phyloP scores from a whole-genome alignment of 2,888 invertebrate species.

The Tryphoninae sp. region DNA sequence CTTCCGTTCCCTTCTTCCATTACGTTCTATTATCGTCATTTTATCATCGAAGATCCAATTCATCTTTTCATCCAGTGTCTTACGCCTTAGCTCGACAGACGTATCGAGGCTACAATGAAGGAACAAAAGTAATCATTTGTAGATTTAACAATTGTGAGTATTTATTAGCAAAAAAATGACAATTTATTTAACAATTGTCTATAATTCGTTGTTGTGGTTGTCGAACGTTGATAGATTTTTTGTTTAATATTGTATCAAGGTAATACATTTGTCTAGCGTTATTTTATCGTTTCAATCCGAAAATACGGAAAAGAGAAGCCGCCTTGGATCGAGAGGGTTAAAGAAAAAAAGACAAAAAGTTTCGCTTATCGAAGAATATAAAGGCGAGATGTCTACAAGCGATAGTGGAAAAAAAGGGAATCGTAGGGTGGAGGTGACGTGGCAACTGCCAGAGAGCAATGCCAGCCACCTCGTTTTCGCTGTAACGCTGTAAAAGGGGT shows the following conservation, averaged over 20 bases:
- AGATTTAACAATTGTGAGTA: no score
- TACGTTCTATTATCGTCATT: not conserved
- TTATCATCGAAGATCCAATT: not conserved
- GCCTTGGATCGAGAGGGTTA: slow-evolving; percentile 1
- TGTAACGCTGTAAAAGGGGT: slow-evolving; percentile 53
- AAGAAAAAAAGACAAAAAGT: not conserved
- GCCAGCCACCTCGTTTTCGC: slow-evolving; percentile 59
- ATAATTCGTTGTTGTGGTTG: no score
- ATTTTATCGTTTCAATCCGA: not conserved
- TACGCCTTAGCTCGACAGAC: no score
- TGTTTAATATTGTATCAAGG: no score
- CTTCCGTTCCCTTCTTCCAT: slow-evolving; percentile 14
- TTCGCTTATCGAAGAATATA: slow-evolving; percentile 5
- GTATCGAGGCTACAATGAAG: no score
- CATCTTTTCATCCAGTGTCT: not conserved
- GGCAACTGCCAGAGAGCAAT: slow-evolving; percentile 54
- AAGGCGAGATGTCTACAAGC: slow-evolving; percentile 23
- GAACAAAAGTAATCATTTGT: no score
- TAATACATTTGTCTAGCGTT: not conserved
- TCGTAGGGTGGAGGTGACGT: slow-evolving; percentile 39
- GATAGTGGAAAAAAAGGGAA: slow-evolving; percentile 26
- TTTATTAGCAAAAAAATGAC: no score
- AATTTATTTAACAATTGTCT: no score
- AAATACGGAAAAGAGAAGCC: not conserved
- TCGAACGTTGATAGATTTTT: no score